phyloP scores from a whole-genome alignment of 2,888 invertebrate genomes.

The Callinectes sapidus region DNA sequence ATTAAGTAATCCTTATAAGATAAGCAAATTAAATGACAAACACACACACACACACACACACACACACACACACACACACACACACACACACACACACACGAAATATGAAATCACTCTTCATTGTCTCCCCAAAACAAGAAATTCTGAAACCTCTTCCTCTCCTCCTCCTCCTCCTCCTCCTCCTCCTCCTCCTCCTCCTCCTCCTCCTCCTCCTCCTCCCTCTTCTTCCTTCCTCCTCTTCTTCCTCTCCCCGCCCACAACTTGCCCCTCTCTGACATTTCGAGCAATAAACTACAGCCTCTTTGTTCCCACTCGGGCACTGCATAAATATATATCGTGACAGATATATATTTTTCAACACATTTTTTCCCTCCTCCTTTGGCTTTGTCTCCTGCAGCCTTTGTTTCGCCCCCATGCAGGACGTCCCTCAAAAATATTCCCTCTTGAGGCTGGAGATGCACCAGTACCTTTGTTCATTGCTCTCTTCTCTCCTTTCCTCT shows the following conservation, averaged over 20 bases:
- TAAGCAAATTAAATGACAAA: not conserved
- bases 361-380: conserved; percentile 25
- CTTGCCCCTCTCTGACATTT: conserved; percentile 28
- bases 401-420: not conserved
- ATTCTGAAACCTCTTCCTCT: not conserved
- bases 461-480: conserved; percentile 16
- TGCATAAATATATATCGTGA: conserved; percentile 28
- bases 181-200: not conserved
- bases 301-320: conserved; percentile 26
- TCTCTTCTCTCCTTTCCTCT: not conserved
- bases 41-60: conserved; percentile 9
- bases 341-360: conserved; percentile 27
- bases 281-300: conserved; percentile 27
- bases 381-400: not conserved
- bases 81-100: conserved; percentile 21
- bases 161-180: not conserved
- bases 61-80: conserved; percentile 17
- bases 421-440: conserved; percentile 4
- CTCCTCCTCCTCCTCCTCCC: not conserved
- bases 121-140: not conserved
- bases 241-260: not conserved
- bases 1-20: not conserved
- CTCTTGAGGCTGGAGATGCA: not conserved
- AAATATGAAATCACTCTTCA: not conserved
- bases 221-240: not conserved